Evolutionary conservation across 2,888 invertebrate species (phyloP), one percentile per base, ranked within the genome.

Genomic region (Caenorhabditis sp.): DNA sequence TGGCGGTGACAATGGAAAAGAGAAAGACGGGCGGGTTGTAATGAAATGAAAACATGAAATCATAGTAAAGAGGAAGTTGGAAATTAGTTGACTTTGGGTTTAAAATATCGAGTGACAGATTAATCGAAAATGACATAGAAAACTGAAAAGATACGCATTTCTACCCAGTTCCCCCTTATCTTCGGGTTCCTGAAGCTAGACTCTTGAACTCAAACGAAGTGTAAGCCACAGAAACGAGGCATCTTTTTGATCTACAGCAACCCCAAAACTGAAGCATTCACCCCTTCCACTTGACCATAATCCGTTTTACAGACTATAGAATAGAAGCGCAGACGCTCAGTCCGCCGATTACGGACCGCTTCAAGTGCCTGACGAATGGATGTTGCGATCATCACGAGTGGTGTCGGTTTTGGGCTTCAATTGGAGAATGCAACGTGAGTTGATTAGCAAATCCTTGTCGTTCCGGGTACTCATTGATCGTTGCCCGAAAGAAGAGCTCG

Each of bases 311-410:
- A 69, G 77, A 69, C 28, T 37, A 20, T 58, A 50, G 58, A 72
- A 74, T 44, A 74, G 37, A 60, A n/a, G 58, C 83, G 9, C 87
- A 87, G 55, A 83, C 85, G 55, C 65, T 88, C 4, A 86, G 86
- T 53, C 86, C 88, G 13, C 89, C 88, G 22, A 83, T 89, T 53
- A 87, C 87, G 24, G 72, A 81, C 51, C 74, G 83, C n/a, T 89
- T 89, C 82, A 88, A 89, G 60, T 89, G 89, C 60, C 77, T 86
- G 8, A 85, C 88, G 8, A 88, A 88, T 68, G 88, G 88, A 28
- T 89, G 89, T 67, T 89, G 89, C 64, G 89, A 89, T 70, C 89
- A 89, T 76, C 89, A 89, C 82, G 89, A 89, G 58, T 89, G 88
- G 89, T 85, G 84, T 67, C 79, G 85, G 60, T 88, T 88, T 78